Evolutionary conservation across 2,113 vertebrate genomes (phyloP).

Genomic region (Varanus salvator): DNA sequence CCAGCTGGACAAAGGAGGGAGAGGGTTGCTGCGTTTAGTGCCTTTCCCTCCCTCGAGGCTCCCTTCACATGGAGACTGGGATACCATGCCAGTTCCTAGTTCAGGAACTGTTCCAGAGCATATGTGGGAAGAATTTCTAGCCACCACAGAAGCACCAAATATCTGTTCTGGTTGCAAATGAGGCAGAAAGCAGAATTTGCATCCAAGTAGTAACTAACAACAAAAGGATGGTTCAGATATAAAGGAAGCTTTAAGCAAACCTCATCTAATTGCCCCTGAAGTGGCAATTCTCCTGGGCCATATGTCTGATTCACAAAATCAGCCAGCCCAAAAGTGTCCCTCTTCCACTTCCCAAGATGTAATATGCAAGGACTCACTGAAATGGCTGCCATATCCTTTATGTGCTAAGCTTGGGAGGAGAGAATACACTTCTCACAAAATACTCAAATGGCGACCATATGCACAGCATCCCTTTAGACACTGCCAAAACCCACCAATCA

Average conservation of each 20-base stretch:
- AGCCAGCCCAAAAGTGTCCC: not conserved
- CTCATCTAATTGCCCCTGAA: rapidly evolving
- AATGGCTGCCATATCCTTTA: not conserved
- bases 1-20: constrained; percentile 45
- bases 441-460: no score
- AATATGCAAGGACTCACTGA: not conserved
- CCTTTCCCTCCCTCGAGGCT: constrained; percentile 1
- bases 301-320: constrained; percentile 7
- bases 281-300: not conserved
- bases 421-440: no score
- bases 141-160: constrained; percentile 41
- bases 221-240: not conserved
- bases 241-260: not conserved
- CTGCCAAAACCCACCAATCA: no score
- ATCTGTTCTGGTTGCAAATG: constrained; percentile 31
- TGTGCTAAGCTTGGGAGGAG: no score
- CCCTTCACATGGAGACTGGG: constrained; percentile 7
- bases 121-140: constrained; percentile 10
- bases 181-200: constrained; percentile 40
- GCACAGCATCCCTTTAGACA: no score
- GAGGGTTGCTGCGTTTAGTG: constrained; percentile 48
- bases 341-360: not conserved
- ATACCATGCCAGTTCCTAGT: constrained; percentile 26
- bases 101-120: constrained; percentile 20
- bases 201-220: not conserved